Evolutionary conservation across 2,113 vertebrate genomes (phyloP), one percentile per base, ranked within the genome.

Genomic region (Gobio gobio): DNA sequence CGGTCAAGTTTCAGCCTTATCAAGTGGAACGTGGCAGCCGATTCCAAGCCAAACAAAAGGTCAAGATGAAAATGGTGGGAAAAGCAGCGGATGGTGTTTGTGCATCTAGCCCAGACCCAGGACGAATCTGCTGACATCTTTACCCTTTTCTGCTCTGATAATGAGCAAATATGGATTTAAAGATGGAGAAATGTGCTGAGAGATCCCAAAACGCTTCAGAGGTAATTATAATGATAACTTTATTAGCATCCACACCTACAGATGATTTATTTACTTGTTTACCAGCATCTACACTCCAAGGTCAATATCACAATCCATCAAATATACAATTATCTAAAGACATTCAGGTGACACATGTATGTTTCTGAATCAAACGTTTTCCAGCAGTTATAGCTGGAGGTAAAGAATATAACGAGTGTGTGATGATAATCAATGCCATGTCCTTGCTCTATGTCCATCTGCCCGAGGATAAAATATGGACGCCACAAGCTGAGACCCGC

Each of bases 361-460:
- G 40, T 40, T 40, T 40, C 40, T 40, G 6, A 40, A 40, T 40
- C 6, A 40, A 40, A 40, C 40, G 6, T 40, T 6, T 33, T 40
- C 6, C 6, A 40, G 36, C 36, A 40, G 5, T 74, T 74, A 24
- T 49, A 16, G 72, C 72, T 49, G n/a, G 24, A 26, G n/a, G 72
- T 43, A n/a, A 40, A 10, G 36, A 45, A 73, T 74, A 47, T 47
- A 13, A 74, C 16, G 3, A 0, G 43, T 40, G 49, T 33, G 22
- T 77, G 76, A 78, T 58, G 24, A 59, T 78, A 59, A 78, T 78
- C 51, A 78, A 78, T 59, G 51, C 76, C 20, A 4, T 36, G 54
- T 16, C 76, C 33, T 59, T 58, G 54, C 76, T 59, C 43, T 43
- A n/a, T 43, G 54, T 43, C 76, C 76, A 59, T 59, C 76, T 58